Percentiles rank a stretch among this genome's conserved stretches.
These are phyloP conservation scores for Cherax quadricarinatus DNA, from an alignment of 1,140 invertebrate species.

Conservation along the genomic window DNA sequence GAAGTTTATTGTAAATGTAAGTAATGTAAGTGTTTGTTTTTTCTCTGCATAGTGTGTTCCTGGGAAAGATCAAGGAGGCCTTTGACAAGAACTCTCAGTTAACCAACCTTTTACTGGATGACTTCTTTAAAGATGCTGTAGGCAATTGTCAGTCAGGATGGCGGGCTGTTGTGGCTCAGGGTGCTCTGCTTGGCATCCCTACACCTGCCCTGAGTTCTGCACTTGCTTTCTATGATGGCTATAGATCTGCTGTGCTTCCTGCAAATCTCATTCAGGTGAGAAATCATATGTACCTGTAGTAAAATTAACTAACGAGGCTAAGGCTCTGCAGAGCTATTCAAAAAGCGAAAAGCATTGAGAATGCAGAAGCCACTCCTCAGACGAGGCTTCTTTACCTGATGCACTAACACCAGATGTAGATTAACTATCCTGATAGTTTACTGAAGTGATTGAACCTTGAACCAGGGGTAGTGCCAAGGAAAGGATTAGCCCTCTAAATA, in stretches of 20 bases:
- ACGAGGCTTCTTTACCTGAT: no score
- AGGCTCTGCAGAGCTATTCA: not conserved
- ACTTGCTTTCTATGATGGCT: conserved; percentile 98
- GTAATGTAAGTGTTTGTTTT: not conserved
- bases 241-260: conserved; percentile 87
- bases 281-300: not conserved
- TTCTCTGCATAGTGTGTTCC: conserved; percentile 85
- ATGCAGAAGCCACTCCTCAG: no score
- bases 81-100: conserved; percentile 95
- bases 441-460: no score
- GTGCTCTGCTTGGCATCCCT: conserved; percentile 88
- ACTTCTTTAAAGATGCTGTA: conserved; percentile 95
- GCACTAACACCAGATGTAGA: no score
- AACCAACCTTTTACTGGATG: conserved; percentile 93
- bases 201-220: conserved; percentile 95
- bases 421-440: no score
- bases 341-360: no score
- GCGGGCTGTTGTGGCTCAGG: conserved; percentile 79
- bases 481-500: no score
- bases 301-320: not conserved
- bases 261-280: conserved; percentile 93
- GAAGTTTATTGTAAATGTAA: no score
- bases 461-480: no score
- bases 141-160: conserved; percentile 86
- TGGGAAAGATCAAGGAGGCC: conserved; percentile 97